These are phyloP conservation scores for Crenuchus spilurus DNA, from an alignment of 2,797 vertebrate genomes.

Conservation along the genomic window DNA sequence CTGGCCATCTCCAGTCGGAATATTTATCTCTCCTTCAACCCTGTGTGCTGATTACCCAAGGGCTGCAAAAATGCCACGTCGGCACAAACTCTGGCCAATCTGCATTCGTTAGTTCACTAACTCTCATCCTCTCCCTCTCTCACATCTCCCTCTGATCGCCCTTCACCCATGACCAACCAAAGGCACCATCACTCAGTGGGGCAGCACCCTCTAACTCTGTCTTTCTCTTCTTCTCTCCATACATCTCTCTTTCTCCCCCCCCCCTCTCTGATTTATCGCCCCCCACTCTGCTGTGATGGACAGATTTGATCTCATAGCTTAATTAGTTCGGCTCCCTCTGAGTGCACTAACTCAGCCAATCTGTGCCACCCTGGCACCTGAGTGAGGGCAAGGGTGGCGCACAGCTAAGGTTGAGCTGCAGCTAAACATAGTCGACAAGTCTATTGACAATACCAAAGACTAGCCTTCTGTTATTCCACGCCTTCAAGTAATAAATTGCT, in stretches of 20 bases:
- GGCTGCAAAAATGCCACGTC: conserved; percentile 39
- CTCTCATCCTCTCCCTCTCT: conserved; percentile 12
- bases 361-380: conserved; percentile 30
- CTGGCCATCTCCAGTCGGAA: conserved; percentile 20
- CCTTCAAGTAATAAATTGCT: too few relatives aligned
- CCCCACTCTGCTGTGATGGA: conserved; percentile 45
- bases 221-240: conserved; percentile 33
- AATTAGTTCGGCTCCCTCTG: conserved; percentile 48
- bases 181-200: conserved; percentile 51
- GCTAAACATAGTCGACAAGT: too few relatives aligned
- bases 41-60: conserved; percentile 33
- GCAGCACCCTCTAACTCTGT: conserved; percentile 42
- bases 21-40: conserved; percentile 47
- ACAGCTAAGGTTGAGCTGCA: background rate
- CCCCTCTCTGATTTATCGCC: conserved; percentile 29
- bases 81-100: conserved; percentile 50
- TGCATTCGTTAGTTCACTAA: conserved; percentile 46
- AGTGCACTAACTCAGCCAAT: conserved; percentile 29
- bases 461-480: background rate
- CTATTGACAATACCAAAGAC: too few relatives aligned
- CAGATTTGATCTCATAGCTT: conserved; percentile 42
- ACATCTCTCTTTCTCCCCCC: conserved; percentile 40
- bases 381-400: conserved; percentile 12
- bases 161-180: conserved; percentile 62
- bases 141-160: conserved; percentile 41